Conservation (phyloP, 1,140 invertebrate genomes). For the Cheumatopsyche charites region DNA sequence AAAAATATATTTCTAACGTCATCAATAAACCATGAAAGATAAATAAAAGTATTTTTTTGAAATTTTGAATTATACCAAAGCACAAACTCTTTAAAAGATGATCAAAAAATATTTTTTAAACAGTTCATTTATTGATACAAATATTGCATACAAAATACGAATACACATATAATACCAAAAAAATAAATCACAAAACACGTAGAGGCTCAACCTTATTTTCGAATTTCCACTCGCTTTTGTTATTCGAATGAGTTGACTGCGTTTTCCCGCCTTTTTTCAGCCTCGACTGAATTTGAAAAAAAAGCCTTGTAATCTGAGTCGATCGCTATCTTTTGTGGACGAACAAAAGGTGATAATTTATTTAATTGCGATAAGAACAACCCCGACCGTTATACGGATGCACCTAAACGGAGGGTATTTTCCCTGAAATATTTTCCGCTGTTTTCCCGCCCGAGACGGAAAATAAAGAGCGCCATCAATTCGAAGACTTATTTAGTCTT, state of each 20-base stretch:
- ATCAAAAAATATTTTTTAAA: too few species aligned
- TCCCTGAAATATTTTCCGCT: background rate
- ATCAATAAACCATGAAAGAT: too few species aligned
- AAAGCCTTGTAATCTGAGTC: background rate
- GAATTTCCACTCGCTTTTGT: constrained; percentile 1
- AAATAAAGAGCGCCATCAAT: constrained; percentile 20
- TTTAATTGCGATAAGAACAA: constrained; percentile 21
- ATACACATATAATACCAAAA: background rate
- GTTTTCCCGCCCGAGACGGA: background rate
- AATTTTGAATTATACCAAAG: too few species aligned
- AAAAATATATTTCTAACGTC: too few species aligned
- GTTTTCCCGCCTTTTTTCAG: background rate
- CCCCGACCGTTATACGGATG: background rate
- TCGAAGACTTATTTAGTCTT: constrained; percentile 24
- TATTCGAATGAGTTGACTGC: constrained; percentile 4
- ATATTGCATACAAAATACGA: too few species aligned
- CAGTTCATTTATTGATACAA: too few species aligned
- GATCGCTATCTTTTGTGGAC: constrained; percentile 8
- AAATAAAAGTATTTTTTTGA: too few species aligned
- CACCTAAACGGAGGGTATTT: background rate
- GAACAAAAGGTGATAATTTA: constrained; percentile 33
- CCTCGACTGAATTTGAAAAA: constrained; percentile 13
- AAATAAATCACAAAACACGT: background rate
- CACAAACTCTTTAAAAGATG: too few species aligned
- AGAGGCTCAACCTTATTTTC: background rate